Evolutionary conservation across 2,113 vertebrate genomes (phyloP), one percentile per base, ranked within the genome.

Genomic region (Nannospalax galili): DNA sequence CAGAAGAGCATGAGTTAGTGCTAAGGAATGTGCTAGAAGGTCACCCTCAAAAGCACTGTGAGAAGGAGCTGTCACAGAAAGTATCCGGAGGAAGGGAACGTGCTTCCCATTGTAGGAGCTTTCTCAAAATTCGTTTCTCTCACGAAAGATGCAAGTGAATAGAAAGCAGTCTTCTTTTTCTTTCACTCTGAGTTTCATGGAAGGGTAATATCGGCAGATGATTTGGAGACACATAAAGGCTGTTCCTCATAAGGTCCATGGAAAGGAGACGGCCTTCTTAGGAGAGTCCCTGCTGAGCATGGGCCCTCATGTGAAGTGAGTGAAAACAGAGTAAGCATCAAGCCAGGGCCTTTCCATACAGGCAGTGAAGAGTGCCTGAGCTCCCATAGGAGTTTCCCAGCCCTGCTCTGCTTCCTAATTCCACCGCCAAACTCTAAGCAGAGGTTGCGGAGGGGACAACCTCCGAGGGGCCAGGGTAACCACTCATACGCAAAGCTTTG

Each of bases 101-200:
- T 74, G 62, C 91, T 93, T 85, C 86, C 81, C 79, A 62, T 77
- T 7, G 20, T 30, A 45, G 32, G 52, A 42, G 87, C 77, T 92
- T 81, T 65, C 93, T 95, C 91, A 95, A 95, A 96, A 98, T 97
- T 90, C 94, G 84, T 93, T 94, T 94, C 84, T 93, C 84, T 95
- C 94, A 7, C 32, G 48, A 77, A 97, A 96, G 93, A 93, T 5
- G 0, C 91, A 88, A 93, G 89, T 90, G 91, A 96, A 93, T 93
- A 96, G 8, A 87, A 84, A 95, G 89, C 81, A 95, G 94, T 97
- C 95, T 84, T 15, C 15, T 62, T 62, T 62, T 35, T 95, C 97
- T 97, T 96, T 94, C 94, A 94, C 96, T 94, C 88, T 26, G 75
- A 86, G 72, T 91, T 84, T 65, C 75, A 0, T 28, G 60, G 40